Base-by-base conservation (phyloP, 2,888 invertebrate genomes). In the Calameuta idolon region DNA sequence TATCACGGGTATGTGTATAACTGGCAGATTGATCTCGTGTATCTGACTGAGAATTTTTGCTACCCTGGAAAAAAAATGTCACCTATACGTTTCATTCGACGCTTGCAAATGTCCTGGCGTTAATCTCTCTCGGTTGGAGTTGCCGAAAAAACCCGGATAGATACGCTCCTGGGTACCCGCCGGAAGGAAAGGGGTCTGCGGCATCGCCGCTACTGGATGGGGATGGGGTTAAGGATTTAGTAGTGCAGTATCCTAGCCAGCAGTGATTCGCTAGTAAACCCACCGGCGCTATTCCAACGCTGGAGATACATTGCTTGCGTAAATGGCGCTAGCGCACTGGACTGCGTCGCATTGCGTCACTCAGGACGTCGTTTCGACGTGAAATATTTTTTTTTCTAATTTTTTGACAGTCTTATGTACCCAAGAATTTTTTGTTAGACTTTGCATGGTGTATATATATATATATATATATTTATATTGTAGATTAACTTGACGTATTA, bases 181-280 rank as follows among this genome's bases (percentile, higher is more conserved):
- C 77, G 78, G 80, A 80, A 81, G 79, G 78, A 80, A 81, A 80
- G 78, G 80, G 75, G 83, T 34, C 76, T 78, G 69, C 75, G 77
- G 69, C 76, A 73, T 55, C 35, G 34, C 77, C 30, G 76, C 75
- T 69, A 77, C 75, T 74, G 77, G 79, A 75, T 76, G 78, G 75
- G 78, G 74, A 76, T 78, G 74, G 77, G 79, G 40, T 40, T 74
- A 76, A 80, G 81, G 79, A 81, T 82, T 82, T 81, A 82, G 81
- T 80, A 79, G 79, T 80, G 74, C 69, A 78, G 78, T 83, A 84
- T 84, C 84, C 77, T 81, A 79, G 79, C 79, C 79, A 73, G 80
- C 84, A 78, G 77, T 81, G 81, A 82, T 82, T 82, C 81, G 79
- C 81, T 73, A 78, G 76, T 82, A 79, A 79, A 81, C 75, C 79